phyloP scores from a whole-genome alignment of 2,113 vertebrate genomes.

The Albula glossodonta region DNA sequence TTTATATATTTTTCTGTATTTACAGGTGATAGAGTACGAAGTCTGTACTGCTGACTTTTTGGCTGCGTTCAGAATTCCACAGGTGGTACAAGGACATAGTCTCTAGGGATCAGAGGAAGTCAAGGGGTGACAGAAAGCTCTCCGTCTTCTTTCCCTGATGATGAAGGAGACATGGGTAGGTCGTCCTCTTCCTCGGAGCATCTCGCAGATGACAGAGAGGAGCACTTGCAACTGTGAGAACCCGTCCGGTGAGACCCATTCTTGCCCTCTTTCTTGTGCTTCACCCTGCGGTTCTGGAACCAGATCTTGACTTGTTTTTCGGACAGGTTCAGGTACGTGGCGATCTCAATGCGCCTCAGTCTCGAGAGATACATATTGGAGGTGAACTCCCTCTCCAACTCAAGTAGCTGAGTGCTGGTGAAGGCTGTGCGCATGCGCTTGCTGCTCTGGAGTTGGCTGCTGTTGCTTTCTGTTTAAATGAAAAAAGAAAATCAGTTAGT shows the following conservation, averaged over 20 bases:
- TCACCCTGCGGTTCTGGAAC: constrained; percentile 98
- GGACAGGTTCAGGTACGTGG: constrained; percentile 97
- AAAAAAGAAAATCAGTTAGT: background rate
- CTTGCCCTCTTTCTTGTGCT: constrained; percentile 99
- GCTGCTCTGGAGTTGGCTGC: constrained; percentile 90
- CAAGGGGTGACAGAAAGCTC: constrained; percentile 86
- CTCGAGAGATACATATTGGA: constrained; percentile 99
- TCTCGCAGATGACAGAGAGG: constrained; percentile 83
- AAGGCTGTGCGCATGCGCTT: constrained; percentile 99
- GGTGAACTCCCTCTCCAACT: constrained; percentile 96
- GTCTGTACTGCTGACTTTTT: constrained; percentile 62
- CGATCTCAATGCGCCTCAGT: constrained; percentile 97
- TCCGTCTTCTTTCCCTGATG: constrained; percentile 92
- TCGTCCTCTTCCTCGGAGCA: constrained; percentile 93
- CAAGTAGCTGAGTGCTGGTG: constrained; percentile 97
- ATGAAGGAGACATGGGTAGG: constrained; percentile 88
- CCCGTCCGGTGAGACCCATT: constrained; percentile 74
- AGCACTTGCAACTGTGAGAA: constrained; percentile 87
- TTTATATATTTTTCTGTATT: constrained; percentile 71
- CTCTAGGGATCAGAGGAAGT: constrained; percentile 40
- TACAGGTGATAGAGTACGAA: constrained; percentile 59
- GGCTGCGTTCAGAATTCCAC: constrained; percentile 58
- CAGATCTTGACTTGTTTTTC: constrained; percentile 99
- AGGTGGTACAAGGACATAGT: constrained; percentile 44
- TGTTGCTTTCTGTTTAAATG: constrained; percentile 77